These are phyloP conservation scores for Xiphophorus hellerii DNA, from an alignment of 2,113 vertebrate genomes.

Conservation along the genomic window DNA sequence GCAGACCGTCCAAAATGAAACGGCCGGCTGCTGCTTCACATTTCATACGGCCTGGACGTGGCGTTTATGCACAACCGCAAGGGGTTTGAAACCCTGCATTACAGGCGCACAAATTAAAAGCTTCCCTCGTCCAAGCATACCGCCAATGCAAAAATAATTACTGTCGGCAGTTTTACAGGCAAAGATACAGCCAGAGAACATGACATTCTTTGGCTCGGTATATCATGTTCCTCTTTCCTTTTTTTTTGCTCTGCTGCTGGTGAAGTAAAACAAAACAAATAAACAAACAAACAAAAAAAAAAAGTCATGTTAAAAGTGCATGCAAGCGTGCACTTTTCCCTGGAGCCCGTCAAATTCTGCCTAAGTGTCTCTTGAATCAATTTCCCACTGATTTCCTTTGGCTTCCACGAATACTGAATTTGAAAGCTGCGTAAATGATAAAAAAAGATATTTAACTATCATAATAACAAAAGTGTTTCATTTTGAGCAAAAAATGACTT, in stretches of 20 bases:
- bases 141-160: slow-evolving; percentile 42
- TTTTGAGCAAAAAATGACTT: too few species aligned
- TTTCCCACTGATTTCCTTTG: background rate
- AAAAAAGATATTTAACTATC: background rate
- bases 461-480: too few species aligned
- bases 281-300: background rate
- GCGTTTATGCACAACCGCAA: slow-evolving; percentile 1
- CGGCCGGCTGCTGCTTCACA: background rate
- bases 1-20: background rate
- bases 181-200: slow-evolving; percentile 33
- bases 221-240: slow-evolving; percentile 17
- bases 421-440: background rate
- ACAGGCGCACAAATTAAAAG: slow-evolving; percentile 57
- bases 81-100: slow-evolving; percentile 39
- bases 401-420: background rate
- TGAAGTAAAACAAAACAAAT: background rate
- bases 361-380: background rate
- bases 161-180: slow-evolving; percentile 45
- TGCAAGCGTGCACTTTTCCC: background rate
- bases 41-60: slow-evolving; percentile 5
- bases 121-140: slow-evolving; percentile 36
- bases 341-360: background rate
- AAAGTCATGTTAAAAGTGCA: background rate
- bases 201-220: slow-evolving; percentile 48
- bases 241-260: slow-evolving; percentile 5